These are phyloP conservation scores for Thrips palmi DNA, from an alignment of 1,140 invertebrate genomes.

Conservation along the genomic window DNA sequence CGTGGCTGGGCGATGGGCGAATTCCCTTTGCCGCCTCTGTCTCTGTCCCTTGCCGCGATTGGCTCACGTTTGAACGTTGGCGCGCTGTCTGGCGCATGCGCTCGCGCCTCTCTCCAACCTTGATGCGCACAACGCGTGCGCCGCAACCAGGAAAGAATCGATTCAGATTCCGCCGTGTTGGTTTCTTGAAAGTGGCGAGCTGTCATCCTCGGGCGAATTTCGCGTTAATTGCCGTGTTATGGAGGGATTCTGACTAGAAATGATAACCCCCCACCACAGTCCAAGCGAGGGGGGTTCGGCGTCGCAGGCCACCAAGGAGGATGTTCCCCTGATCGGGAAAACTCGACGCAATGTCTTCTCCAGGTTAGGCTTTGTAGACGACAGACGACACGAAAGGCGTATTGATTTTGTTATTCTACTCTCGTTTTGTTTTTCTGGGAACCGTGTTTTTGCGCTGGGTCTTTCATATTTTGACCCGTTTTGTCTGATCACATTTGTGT, in stretches of 20 bases:
- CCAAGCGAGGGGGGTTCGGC: too few species aligned
- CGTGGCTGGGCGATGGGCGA: too few species aligned
- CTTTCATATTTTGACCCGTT: conserved; percentile 8
- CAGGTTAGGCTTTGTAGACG: conserved; percentile 24
- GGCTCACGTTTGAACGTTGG: too few species aligned
- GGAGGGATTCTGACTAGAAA: conserved; percentile 18
- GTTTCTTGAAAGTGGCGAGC: background rate
- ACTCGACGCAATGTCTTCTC: conserved; percentile 29
- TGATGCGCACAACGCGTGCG: background rate
- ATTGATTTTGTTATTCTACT: conserved; percentile 2
- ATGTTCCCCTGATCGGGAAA: conserved; percentile 40
- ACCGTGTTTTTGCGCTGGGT: background rate
- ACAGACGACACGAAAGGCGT: background rate
- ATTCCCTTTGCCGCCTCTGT: too few species aligned
- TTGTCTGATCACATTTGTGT: conserved; percentile 4
- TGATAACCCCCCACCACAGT: conserved; percentile 20
- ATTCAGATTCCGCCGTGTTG: background rate
- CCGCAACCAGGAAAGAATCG: background rate
- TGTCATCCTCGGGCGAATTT: background rate
- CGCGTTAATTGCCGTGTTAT: conserved; percentile 6
- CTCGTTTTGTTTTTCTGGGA: conserved; percentile 3
- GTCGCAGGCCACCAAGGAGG: conserved; percentile 29
- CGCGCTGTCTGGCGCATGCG: too few species aligned
- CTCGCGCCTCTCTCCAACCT: too few species aligned
- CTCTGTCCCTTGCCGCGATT: too few species aligned